A percentile compares a stretch with the other conserved stretches of the same genome.
These are phyloP conservation scores for Ctenomys sociabilis DNA, from an alignment of 2,113 vertebrate genomes.

Conservation along the genomic window DNA sequence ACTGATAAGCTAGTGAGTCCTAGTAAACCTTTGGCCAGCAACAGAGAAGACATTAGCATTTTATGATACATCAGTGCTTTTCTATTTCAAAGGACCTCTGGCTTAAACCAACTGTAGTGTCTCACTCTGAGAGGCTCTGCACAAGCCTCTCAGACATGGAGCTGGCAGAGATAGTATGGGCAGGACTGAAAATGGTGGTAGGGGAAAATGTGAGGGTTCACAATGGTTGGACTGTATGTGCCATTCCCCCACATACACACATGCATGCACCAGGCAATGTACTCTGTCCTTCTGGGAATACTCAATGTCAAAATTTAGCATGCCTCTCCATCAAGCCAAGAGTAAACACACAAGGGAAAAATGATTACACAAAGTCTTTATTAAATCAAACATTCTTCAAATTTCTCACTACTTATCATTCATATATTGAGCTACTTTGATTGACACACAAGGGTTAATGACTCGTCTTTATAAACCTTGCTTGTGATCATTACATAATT, in stretches of 20 bases:
- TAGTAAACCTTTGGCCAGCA: neutral
- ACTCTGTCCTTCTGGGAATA: neutral
- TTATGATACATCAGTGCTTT: conserved; percentile 27
- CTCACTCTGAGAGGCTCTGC: neutral
- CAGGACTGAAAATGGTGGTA: neutral
- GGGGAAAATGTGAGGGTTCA: no score
- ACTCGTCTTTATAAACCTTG: conserved; percentile 44
- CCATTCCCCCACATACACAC: neutral
- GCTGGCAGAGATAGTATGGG: neutral
- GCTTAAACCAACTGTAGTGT: conserved; percentile 15
- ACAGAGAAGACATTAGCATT: neutral
- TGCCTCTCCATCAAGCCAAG: neutral
- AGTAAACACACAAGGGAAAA: conserved; percentile 13
- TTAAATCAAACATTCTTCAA: neutral
- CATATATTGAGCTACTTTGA: conserved; percentile 44
- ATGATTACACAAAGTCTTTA: conserved; percentile 1
- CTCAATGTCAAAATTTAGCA: neutral
- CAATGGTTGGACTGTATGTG: no score
- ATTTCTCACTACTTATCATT: conserved; percentile 46
- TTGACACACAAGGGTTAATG: neutral
- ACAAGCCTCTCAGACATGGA: neutral
- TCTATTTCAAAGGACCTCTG: conserved; percentile 42
- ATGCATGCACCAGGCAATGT: neutral
- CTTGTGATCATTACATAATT: neutral
- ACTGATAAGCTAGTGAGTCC: neutral